phyloP scores from a whole-genome alignment of 2,888 invertebrate genomes.

The Mesorhabditis belari region DNA sequence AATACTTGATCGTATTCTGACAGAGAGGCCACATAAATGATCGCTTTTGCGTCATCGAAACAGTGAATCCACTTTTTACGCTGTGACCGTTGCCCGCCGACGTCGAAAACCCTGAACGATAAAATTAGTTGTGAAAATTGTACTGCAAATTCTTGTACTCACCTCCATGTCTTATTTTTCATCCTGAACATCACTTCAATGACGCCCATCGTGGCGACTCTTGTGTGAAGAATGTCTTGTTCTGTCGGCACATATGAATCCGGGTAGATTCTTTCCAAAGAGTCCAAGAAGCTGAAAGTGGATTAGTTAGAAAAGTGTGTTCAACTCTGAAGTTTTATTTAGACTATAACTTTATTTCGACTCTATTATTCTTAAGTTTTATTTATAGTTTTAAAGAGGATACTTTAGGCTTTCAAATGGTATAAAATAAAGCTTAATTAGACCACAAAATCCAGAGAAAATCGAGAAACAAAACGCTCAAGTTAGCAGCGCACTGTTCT shows the following conservation, averaged over 20 bases:
- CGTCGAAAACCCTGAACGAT: constrained; percentile 82
- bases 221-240: constrained; percentile 42
- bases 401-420: too few species aligned
- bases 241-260: constrained; percentile 33
- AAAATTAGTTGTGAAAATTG: background rate
- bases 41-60: constrained; percentile 91
- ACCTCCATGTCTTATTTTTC: constrained; percentile 45
- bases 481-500: too few species aligned
- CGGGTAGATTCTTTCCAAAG: constrained; percentile 34
- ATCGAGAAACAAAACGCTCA: too few species aligned
- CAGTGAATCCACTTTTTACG: constrained; percentile 99
- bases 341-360: too few species aligned
- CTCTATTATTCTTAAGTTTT: too few species aligned
- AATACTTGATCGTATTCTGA: constrained; percentile 99
- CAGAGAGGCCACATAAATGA: constrained; percentile 90
- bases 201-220: constrained; percentile 50
- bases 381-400: too few species aligned
- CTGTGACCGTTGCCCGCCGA: constrained; percentile 90
- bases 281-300: constrained; percentile 41
- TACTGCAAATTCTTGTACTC: background rate
- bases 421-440: too few species aligned
- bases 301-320: background rate
- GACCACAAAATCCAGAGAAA: too few species aligned
- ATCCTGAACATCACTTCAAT: constrained; percentile 48
- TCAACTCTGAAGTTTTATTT: background rate